Base-by-base conservation (phyloP, 2,113 vertebrate species). In the Diphyllodes magnificus region DNA sequence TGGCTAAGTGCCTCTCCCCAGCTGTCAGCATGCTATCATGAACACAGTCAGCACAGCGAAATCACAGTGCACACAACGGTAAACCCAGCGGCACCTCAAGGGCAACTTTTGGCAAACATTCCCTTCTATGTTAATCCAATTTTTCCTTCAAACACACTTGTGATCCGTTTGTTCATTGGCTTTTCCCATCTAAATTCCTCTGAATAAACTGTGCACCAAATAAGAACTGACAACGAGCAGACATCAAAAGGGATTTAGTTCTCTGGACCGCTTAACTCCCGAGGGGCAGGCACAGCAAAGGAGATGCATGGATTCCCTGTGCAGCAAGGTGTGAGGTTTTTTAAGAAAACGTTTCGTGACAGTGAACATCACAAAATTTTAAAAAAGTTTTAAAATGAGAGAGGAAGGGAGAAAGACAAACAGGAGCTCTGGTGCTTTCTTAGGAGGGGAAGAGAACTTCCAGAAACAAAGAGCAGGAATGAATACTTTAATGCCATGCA, bases 101-200 rank as follows among this genome's bases (percentile, higher is more conserved):
- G 59, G 56, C 4, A 5, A 80, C 59, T 90, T 65, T 22, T 39
- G 14, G 75, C 72, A 77, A 82, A 77, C 50, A 70, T 8, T 78
- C 42, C 51, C 59, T 93, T 95, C 80, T 63, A 66, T 44, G 87
- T 68, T 93, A 93, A 90, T 93, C 79, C 93, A 82, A 44, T 13
- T 88, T 93, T 59, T 95, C 79, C 85, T 86, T 95, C 85, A 91
- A 92, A 88, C 45, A 75, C 47, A 28, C 31, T 77, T 69, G 39
- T 86, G 90, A 90, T 88, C 47, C 0, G 0, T 82, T 94, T 82
- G 39, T 83, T 71, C 50, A 64, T 27, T 63, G 39, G 35, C 45
- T 89, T 95, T 91, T 86, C 57, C 78, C 63, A 63, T 42, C 71
- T 94, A 87, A 93, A 94, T 92, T 95, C 91, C 71, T 93, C 75